These are phyloP conservation scores for Dynastes tityus DNA, from an alignment of 2,888 invertebrate species.

Conservation along the genomic window DNA sequence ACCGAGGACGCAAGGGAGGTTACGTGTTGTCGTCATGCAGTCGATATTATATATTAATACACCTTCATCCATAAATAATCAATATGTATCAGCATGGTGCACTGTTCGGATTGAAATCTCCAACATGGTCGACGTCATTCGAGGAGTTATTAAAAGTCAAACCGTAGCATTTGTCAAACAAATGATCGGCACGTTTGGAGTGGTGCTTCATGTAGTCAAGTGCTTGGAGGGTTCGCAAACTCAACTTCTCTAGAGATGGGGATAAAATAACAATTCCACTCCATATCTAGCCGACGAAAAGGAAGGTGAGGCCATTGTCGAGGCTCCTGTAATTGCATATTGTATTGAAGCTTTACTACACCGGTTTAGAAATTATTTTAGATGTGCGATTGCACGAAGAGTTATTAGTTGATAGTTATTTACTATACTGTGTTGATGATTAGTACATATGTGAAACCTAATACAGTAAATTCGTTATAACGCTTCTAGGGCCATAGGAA, in stretches of 20 bases:
- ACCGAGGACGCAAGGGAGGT: no score
- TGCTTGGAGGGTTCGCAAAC: conserved; percentile 62
- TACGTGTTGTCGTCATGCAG: no score
- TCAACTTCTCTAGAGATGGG: conserved; percentile 58
- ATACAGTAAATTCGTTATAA: no score
- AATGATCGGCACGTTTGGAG: conserved; percentile 68
- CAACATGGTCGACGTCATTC: conserved; percentile 36
- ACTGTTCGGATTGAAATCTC: conserved; percentile 39
- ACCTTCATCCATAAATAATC: conserved; percentile 2
- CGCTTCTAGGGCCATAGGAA: no score
- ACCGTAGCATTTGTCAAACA: conserved; percentile 65
- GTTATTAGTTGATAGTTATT: no score
- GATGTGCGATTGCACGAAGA: no score
- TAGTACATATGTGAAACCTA: no score
- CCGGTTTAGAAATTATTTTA: no score
- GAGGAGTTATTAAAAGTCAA: conserved; percentile 59
- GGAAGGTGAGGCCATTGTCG: background rate
- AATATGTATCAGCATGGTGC: conserved; percentile 41
- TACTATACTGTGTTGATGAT: no score
- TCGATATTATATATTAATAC: background rate
- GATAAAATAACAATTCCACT: conserved; percentile 59
- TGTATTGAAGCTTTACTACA: background rate
- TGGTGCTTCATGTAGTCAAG: conserved; percentile 65
- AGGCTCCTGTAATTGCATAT: background rate
- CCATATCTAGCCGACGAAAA: conserved; percentile 1